These are phyloP conservation scores for Phyllotreta striolata DNA, from an alignment of 2,888 invertebrate species.

Conservation along the genomic window DNA sequence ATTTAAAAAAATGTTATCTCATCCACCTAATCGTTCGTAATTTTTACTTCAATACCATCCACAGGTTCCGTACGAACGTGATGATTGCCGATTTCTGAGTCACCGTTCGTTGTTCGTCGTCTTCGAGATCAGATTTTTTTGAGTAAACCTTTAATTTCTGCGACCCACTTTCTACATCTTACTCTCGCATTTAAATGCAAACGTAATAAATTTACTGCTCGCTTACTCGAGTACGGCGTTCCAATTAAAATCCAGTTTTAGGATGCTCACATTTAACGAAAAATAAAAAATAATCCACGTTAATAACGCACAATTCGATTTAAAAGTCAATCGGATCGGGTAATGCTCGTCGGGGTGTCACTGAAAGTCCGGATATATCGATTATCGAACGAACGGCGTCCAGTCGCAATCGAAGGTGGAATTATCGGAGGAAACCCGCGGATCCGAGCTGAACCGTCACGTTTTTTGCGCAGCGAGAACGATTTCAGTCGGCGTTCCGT, in stretches of 20 bases:
- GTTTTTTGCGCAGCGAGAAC: constrained; percentile 3
- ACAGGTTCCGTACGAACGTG: too few relatives aligned
- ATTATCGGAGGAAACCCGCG: not conserved
- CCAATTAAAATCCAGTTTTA: constrained; percentile 38
- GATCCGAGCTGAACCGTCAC: not conserved
- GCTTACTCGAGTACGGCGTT: constrained; percentile 33
- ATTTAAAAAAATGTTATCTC: too few relatives aligned
- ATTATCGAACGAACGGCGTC: too few relatives aligned
- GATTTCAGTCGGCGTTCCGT: not conserved
- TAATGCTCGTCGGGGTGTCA: too few relatives aligned
- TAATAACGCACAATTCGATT: too few relatives aligned
- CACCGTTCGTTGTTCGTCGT: constrained; percentile 25
- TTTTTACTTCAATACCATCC: too few relatives aligned
- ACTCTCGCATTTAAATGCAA: constrained; percentile 31
- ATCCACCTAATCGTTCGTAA: too few relatives aligned
- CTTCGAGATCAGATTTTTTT: constrained; percentile 23
- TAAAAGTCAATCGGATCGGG: too few relatives aligned
- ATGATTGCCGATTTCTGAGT: constrained; percentile 14
- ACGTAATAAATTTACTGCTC: constrained; percentile 31
- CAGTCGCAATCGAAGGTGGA: too few relatives aligned
- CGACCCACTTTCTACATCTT: constrained; percentile 31
- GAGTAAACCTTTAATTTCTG: constrained; percentile 28
- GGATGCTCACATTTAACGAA: constrained; percentile 20
- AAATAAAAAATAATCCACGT: not conserved
- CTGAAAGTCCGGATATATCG: too few relatives aligned